These are phyloP conservation scores for Hystrix cristata DNA, from an alignment of 2,113 vertebrate genomes.

Conservation along the genomic window DNA sequence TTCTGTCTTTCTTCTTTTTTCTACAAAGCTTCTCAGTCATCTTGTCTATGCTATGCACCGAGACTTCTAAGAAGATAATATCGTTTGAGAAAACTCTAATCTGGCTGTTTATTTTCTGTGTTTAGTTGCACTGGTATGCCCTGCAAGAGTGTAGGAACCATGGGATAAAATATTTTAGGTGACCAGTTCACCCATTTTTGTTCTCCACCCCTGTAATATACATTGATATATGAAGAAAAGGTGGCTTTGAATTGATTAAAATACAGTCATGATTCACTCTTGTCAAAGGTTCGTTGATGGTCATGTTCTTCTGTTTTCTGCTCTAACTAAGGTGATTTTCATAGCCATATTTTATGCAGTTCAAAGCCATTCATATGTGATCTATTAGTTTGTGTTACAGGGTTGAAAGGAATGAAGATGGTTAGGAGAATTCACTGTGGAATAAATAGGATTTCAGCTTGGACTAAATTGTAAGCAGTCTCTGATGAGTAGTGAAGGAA, in stretches of 20 bases:
- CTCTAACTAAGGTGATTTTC: not conserved
- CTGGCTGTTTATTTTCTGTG: not conserved
- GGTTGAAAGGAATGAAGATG: not conserved
- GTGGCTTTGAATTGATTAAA: not conserved
- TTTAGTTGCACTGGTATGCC: not conserved
- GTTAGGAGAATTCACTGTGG: not conserved
- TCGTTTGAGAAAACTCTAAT: not conserved
- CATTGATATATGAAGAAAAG: not conserved
- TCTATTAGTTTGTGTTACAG: not conserved
- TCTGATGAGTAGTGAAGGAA: not conserved
- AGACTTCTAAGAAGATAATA: not conserved
- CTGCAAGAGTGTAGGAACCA: not conserved
- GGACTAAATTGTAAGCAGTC: not conserved
- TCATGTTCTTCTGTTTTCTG: not conserved
- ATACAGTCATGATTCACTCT: not conserved
- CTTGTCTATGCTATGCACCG: not conserved
- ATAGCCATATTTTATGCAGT: not conserved
- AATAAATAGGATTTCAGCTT: not conserved
- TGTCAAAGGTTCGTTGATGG: not conserved
- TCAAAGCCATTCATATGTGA: not conserved
- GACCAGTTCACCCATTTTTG: not conserved
- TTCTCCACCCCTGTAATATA: not conserved
- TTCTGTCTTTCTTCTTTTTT: not conserved
- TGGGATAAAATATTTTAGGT: not conserved
- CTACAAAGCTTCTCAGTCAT: not conserved